Base-by-base conservation (phyloP, 2,888 invertebrate genomes). In the Meiosimyza decipiens region DNA sequence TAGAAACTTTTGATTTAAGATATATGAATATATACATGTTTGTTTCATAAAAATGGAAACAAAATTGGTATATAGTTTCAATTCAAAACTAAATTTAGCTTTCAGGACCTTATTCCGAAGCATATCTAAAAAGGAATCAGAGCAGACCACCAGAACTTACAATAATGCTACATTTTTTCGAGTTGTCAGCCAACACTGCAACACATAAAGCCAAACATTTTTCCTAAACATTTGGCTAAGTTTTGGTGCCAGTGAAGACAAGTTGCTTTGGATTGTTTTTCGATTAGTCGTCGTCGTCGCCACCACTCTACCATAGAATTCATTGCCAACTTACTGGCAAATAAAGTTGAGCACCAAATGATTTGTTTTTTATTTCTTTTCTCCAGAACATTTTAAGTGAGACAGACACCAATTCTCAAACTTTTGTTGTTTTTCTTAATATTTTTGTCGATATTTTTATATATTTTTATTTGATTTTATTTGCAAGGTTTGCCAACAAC, bases 181-280 rank as follows among this genome's bases (percentile, higher is more conserved):
- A 22, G 3, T 22, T 22, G 22, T 40, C 5, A 4, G 5, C 40
- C 40, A 40, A 40, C 40, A 40, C 40, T 40, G 40, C 40, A 40
- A 40, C 40, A 40, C 40, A 9, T 1, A 40, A 40, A 2, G 40
- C 40, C 40, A 9, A 40, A 40, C 40, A 40, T 40, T 40, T 6
- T 40, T 40, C 40, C 40, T 9, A 9, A 40, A 9, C 40, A 40
- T 40, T 40, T 40, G 9, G 9, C 6, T 28, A 60, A 60, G 7
- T 51, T 12, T 64, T 60, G 60, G 64, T 51, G 28, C 57, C 33
- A 50, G 49, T 40, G 50, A 13, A 49, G 57, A 68, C 68, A 68
- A 68, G 68, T 70, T 63, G 54, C 16, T 70, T 63, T 63, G 47
- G 52, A 70, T 70, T 70, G 63, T 52, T 70, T 70, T 63, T 70